Evolutionary conservation across 2,797 vertebrate species (phyloP).

Genomic region (Parambassis ranga): DNA sequence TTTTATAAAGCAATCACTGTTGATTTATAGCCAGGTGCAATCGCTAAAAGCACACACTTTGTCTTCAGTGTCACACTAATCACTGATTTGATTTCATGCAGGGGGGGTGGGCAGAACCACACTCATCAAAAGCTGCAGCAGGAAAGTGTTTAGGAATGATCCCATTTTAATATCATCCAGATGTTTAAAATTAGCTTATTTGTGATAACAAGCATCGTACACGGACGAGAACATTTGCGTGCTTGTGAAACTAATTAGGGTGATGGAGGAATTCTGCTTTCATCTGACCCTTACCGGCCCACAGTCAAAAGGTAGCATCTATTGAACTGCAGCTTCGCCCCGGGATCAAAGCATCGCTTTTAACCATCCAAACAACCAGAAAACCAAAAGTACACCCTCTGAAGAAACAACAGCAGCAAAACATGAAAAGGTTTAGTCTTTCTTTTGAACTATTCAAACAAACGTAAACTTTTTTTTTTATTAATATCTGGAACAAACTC

Average conservation of each 20-base stretch:
- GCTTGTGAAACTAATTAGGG: conserved; percentile 32
- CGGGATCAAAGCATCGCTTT: neutral
- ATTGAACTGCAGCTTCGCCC: neutral
- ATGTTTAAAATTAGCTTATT: conserved; percentile 50
- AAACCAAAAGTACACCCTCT: neutral
- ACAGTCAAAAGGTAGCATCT: neutral
- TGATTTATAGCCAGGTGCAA: conserved; percentile 57
- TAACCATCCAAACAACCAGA: neutral
- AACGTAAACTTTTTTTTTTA: too few relatives aligned
- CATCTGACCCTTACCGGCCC: neutral
- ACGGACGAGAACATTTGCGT: conserved; percentile 19
- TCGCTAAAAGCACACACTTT: conserved; percentile 60
- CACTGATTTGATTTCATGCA: conserved; percentile 66
- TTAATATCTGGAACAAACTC: too few relatives aligned
- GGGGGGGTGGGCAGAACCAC: conserved; percentile 48
- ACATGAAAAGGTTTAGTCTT: too few relatives aligned
- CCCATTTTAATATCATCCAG: conserved; percentile 49
- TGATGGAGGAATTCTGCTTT: conserved; percentile 23
- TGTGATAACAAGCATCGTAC: conserved; percentile 34
- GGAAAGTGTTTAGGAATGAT: conserved; percentile 39
- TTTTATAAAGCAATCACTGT: conserved; percentile 42
- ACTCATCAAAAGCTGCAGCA: conserved; percentile 51
- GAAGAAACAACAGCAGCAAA: too few relatives aligned
- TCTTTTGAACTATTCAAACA: too few relatives aligned
- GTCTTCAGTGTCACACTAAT: conserved; percentile 59